Percentiles rank a stretch among this genome's conserved stretches.
Evolutionary conservation across 2,797 vertebrate species (phyloP).

Genomic region (Cyprinodon diabolis): DNA sequence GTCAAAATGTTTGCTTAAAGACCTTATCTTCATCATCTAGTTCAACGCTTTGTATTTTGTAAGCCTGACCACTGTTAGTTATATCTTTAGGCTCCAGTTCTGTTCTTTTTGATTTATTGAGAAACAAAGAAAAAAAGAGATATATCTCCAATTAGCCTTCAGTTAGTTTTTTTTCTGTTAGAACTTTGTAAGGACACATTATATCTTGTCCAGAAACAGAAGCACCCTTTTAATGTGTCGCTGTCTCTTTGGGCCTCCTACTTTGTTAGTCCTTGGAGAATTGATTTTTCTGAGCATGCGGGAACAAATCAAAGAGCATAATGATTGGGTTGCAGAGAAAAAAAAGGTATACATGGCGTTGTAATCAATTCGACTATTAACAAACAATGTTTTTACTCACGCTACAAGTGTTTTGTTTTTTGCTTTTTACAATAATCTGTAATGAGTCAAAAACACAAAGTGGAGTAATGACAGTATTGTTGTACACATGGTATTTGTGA

Average conservation of each 20-base stretch:
- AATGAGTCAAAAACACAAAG: slow-evolving; percentile 57
- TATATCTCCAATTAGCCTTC: slow-evolving; percentile 69
- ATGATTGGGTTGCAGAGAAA: slow-evolving; percentile 65
- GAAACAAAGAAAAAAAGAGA: too few relatives aligned
- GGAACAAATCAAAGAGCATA: slow-evolving; percentile 76
- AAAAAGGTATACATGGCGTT: slow-evolving; percentile 61
- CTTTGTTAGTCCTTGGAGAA: slow-evolving; percentile 58
- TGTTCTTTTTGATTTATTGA: too few relatives aligned
- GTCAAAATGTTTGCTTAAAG: too few relatives aligned
- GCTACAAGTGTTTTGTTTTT: slow-evolving; percentile 33
- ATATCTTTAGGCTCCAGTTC: too few relatives aligned
- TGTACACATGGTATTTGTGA: slow-evolving; percentile 29
- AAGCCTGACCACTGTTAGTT: too few relatives aligned
- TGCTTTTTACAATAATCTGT: slow-evolving; percentile 35
- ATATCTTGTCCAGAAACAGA: slow-evolving; percentile 69
- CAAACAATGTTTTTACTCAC: slow-evolving; percentile 59
- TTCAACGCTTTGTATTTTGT: too few relatives aligned
- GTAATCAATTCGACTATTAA: slow-evolving; percentile 76
- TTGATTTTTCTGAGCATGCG: slow-evolving; percentile 75
- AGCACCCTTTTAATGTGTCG: slow-evolving; percentile 40
- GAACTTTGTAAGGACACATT: slow-evolving; percentile 75
- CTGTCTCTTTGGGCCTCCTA: slow-evolving; percentile 23
- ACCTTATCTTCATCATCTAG: too few relatives aligned
- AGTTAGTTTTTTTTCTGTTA: slow-evolving; percentile 73
- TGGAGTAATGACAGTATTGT: slow-evolving; percentile 61